Conservation (phyloP, 1,140 invertebrate genomes). For the Branchinecta lynchi region DNA sequence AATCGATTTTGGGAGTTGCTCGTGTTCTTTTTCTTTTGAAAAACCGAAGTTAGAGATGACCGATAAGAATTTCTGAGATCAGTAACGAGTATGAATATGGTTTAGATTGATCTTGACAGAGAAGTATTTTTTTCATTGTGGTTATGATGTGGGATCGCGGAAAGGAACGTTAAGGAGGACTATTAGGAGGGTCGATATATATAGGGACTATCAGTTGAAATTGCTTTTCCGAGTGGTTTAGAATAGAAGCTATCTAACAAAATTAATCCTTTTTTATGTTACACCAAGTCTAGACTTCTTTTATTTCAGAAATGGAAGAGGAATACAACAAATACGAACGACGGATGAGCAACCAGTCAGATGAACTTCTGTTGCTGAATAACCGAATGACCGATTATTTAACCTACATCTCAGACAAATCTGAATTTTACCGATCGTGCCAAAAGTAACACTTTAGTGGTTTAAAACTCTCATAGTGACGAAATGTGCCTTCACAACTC, state of each 20-base stretch:
- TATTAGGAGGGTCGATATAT: background rate
- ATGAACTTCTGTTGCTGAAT: slow-evolving; percentile 34
- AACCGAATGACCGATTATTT: slow-evolving; percentile 35
- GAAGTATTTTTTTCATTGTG: background rate
- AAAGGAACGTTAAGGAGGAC: background rate
- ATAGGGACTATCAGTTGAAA: background rate
- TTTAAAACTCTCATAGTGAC: too few species aligned
- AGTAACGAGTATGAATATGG: too few species aligned
- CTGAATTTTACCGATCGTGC: slow-evolving; percentile 36
- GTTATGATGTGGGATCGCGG: background rate
- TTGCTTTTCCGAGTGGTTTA: background rate
- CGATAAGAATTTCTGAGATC: too few species aligned
- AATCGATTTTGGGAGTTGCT: too few species aligned
- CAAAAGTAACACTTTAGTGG: slow-evolving; percentile 19
- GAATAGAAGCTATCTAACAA: background rate
- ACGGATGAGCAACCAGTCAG: slow-evolving; percentile 31
- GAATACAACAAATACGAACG: slow-evolving; percentile 35
- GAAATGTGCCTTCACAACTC: too few species aligned
- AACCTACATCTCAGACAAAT: slow-evolving; percentile 32
- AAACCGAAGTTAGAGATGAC: too few species aligned
- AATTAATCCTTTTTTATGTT: background rate
- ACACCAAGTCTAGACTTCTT: slow-evolving; percentile 18
- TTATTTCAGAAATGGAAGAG: slow-evolving; percentile 36
- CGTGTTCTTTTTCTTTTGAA: too few species aligned
- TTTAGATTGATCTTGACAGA: slow-evolving; percentile 12